phyloP scores from a whole-genome alignment of 1,140 invertebrate genomes.

The Bombus soroeensis region DNA sequence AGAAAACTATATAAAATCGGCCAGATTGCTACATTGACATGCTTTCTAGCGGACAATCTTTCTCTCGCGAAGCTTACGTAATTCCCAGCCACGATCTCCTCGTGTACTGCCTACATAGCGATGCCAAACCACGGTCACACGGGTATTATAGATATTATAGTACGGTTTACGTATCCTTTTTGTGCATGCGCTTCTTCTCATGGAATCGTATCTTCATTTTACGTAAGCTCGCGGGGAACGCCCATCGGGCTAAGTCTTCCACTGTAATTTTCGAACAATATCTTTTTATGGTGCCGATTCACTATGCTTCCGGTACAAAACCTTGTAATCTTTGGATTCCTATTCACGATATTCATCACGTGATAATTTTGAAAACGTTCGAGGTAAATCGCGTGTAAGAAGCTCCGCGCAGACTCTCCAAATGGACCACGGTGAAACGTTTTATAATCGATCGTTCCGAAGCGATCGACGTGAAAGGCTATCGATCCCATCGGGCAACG shows the following conservation, averaged over 20 bases:
- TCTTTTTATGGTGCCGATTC: slow-evolving; percentile 33
- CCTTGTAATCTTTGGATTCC: slow-evolving; percentile 26
- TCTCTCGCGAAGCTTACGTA: slow-evolving; percentile 46
- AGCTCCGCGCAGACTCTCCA: not conserved
- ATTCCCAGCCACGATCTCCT: slow-evolving; percentile 41
- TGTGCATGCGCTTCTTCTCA: slow-evolving; percentile 28
- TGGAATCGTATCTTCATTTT: slow-evolving; percentile 44
- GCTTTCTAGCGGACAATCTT: slow-evolving; percentile 54
- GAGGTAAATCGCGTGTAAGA: not conserved
- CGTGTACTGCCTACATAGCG: slow-evolving; percentile 21
- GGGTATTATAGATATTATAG: slow-evolving; percentile 59
- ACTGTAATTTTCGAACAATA: slow-evolving; percentile 45
- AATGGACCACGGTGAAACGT: slow-evolving; percentile 16
- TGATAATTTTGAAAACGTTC: slow-evolving; percentile 16
- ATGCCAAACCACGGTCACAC: slow-evolving; percentile 61
- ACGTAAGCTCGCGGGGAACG: slow-evolving; percentile 22
- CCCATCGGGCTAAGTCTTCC: not conserved
- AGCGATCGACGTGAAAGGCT: slow-evolving; percentile 14
- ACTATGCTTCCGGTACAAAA: slow-evolving; percentile 2
- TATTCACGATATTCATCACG: slow-evolving; percentile 8
- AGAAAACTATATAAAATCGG: slow-evolving; percentile 39
- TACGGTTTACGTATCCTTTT: slow-evolving; percentile 36
- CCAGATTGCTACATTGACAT: slow-evolving; percentile 45
- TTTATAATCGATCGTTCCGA: slow-evolving; percentile 22
- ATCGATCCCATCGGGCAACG: not conserved